A percentile compares a stretch with the other conserved stretches of the same genome.
phyloP scores from a whole-genome alignment of 2,113 vertebrate species.

The Heterotilapia buettikoferi region DNA sequence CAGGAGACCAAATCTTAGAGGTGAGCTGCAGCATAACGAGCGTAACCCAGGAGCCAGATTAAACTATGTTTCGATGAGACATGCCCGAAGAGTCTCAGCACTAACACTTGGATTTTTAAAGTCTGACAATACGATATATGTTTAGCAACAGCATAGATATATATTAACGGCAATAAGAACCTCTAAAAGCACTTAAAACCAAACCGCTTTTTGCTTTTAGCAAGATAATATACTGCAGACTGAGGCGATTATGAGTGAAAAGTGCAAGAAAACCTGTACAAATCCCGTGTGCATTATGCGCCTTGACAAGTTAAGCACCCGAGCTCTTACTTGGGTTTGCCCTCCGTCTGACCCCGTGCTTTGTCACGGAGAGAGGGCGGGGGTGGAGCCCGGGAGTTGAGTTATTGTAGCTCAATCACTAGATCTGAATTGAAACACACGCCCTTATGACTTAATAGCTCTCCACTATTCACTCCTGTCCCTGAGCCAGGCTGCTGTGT shows the following conservation, averaged over 20 bases:
- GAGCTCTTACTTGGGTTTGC: slow-evolving; percentile 29
- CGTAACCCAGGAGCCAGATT: slow-evolving; percentile 1
- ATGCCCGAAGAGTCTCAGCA: neutral
- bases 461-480: slow-evolving; percentile 31
- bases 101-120: neutral
- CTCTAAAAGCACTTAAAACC: neutral
- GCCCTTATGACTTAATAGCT: slow-evolving; percentile 47
- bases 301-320: slow-evolving; percentile 5
- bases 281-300: neutral
- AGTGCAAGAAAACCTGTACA: neutral
- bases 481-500: slow-evolving; percentile 10
- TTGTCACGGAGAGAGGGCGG: slow-evolving; percentile 19
- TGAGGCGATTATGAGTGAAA: neutral
- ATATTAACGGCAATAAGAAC: neutral
- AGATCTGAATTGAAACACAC: slow-evolving; percentile 11
- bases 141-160: neutral
- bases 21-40: slow-evolving; percentile 57
- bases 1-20: slow-evolving; percentile 97
- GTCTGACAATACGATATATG: neutral
- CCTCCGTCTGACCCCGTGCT: slow-evolving; percentile 43
- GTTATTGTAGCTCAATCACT: slow-evolving; percentile 24
- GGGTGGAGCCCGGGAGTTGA: slow-evolving; percentile 27
- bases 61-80: neutral
- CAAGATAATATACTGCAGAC: neutral
- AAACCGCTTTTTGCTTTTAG: neutral